Base-by-base conservation (phyloP, 2,797 vertebrate species). In the Schizothorax lantsangensis region DNA sequence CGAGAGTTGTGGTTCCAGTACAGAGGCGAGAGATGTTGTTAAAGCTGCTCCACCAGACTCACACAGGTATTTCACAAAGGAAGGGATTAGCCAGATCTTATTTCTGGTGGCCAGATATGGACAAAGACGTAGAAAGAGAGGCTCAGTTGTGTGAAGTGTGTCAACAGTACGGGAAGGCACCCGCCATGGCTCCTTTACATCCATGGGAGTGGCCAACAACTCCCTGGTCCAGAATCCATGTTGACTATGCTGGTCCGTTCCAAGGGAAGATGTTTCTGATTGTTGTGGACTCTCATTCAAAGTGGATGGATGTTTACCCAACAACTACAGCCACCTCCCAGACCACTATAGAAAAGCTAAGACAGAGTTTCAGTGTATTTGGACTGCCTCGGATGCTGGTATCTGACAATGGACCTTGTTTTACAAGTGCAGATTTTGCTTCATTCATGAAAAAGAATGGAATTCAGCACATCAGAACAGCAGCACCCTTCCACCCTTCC, bases 251-350 rank as follows among this genome's bases (percentile, higher is more conserved):
- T n/a, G n/a, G n/a, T 10, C 7, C 10, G 4, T 26, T 15, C 12
- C 62, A 64, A 64, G 82, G 87, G 0, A 26, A 79, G 4, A 88
- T 88, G 81, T 83, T 87, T 52, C 19, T 83, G 9, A 62, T 88
- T 2, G 1, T 85, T 2, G 79, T 88, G 6, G 87, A 90, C 47
- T 82, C 85, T 3, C 30, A 88, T 62, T 90, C 87, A 0, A 88
- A 88, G 59, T 88, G 40, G 83, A 82, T 83, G 40, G 87, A 90
- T 15, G 83, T 23, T 36, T 85, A 85, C 30, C 12, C 82, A 0
- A 45, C 79, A 12, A 82, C 9, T 9, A 43, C 82, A 2, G 4
- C 82, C 1, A 38, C 38, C 38, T 38, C 36, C 36, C 36, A 36
- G 4, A 5, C 36, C 36, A 36, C 36, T 36, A 36, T 36, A 36